A percentile compares a stretch with the other conserved stretches of the same genome.
Evolutionary conservation across 2,797 vertebrate species (phyloP).

Genomic region (Smutsia temminckii): DNA sequence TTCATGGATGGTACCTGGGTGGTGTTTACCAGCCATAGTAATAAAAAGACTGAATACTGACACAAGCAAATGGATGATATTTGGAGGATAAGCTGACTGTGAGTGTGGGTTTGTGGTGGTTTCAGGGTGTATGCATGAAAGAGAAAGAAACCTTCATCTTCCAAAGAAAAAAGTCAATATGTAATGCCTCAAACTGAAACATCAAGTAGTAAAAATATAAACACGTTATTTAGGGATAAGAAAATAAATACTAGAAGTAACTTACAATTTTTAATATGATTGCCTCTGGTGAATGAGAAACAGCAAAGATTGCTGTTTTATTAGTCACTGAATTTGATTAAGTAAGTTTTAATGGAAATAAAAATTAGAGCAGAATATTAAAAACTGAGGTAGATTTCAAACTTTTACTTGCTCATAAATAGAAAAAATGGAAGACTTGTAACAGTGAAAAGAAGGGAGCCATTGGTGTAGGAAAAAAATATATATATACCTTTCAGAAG

Average conservation of each 20-base stretch:
- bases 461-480: not conserved
- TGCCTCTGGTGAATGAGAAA: not conserved
- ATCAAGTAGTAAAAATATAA: not conserved
- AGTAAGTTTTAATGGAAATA: not conserved
- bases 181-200: not conserved
- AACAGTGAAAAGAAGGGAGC: not conserved
- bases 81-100: not conserved
- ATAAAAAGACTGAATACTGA: not conserved
- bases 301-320: not conserved
- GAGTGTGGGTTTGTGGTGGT: not conserved
- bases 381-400: not conserved
- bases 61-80: not conserved
- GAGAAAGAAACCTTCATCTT: not conserved
- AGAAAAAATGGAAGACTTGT: not conserved
- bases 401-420: not conserved
- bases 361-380: not conserved
- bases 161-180: not conserved
- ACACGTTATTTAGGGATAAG: not conserved
- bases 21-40: not conserved
- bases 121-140: not conserved
- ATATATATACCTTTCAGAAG: not conserved
- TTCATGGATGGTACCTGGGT: not conserved
- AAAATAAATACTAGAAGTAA: not conserved
- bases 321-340: not conserved
- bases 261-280: not conserved